phyloP scores from a whole-genome alignment of 2,113 vertebrate species.

The Machaerirhynchus nigripectus region DNA sequence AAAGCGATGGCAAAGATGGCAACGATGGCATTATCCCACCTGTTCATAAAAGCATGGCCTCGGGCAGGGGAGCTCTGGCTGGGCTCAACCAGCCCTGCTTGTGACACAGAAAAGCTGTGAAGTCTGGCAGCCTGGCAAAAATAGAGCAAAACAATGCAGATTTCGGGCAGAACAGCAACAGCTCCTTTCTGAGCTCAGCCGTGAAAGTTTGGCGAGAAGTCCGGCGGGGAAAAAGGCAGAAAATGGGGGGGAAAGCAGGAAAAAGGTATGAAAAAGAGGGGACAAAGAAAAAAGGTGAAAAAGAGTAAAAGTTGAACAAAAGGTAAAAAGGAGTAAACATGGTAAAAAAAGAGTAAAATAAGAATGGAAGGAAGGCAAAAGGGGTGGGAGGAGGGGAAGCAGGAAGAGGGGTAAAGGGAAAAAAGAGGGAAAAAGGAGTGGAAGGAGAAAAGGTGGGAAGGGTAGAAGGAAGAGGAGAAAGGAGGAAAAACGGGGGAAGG shows the following conservation, averaged over 20 bases:
- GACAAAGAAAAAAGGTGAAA: fast-evolving
- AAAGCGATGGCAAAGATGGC: neutral
- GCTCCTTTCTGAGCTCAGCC: neutral
- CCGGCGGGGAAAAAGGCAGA: fast-evolving
- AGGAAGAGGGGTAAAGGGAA: no score
- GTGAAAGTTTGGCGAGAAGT: neutral
- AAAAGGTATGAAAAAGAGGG: neutral
- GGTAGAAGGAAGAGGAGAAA: fast-evolving
- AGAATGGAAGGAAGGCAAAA: neutral
- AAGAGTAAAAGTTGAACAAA: neutral
- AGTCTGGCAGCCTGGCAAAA: neutral
- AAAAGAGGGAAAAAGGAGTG: neutral
- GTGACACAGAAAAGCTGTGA: neutral
- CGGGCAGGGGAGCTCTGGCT: neutral
- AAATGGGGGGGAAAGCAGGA: fast-evolving
- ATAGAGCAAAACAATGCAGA: neutral
- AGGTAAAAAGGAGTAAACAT: neutral
- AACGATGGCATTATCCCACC: neutral
- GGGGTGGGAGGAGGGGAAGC: neutral
- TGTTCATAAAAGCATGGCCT: neutral
- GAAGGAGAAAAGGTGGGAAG: neutral
- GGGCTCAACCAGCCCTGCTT: neutral
- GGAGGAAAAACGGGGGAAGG: neutral
- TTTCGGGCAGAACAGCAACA: neutral
- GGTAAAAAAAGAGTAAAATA: neutral